Conservation (phyloP, 1,140 invertebrate genomes). For the Tetramorium alpestre region DNA sequence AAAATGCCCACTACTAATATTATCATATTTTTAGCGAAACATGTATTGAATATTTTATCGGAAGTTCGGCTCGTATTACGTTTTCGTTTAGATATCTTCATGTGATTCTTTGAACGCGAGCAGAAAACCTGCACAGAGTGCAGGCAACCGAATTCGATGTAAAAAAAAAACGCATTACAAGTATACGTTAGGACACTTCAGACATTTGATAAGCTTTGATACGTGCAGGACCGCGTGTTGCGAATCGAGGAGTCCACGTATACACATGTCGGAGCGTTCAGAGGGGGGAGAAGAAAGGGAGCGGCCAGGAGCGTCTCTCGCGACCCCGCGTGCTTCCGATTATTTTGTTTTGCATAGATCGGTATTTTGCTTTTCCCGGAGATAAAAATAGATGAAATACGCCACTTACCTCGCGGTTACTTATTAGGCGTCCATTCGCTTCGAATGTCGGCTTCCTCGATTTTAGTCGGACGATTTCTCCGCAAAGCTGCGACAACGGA, state of each 20-base stretch:
- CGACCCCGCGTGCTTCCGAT: not conserved
- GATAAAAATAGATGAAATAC: not conserved
- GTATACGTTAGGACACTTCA: not conserved
- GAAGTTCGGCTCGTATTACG: not conserved
- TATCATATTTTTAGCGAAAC: not conserved
- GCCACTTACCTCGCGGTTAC: not conserved
- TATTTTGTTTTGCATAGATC: not conserved
- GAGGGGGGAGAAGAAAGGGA: not conserved
- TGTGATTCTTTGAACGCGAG: not conserved
- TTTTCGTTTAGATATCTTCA: not conserved
- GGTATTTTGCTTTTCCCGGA: not conserved
- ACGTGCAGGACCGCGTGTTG: conserved; percentile 60
- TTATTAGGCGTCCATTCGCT: not conserved
- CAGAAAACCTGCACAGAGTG: not conserved
- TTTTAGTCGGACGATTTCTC: not conserved
- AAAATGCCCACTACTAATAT: not conserved
- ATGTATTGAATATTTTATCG: not conserved
- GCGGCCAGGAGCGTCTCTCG: conserved; percentile 55
- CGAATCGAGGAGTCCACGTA: conserved; percentile 66
- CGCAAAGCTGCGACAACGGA: not conserved
- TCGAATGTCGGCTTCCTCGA: not conserved
- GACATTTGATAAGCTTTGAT: conserved; percentile 4
- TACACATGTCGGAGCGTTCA: not conserved
- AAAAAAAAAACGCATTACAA: not conserved
- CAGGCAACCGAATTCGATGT: not conserved